phyloP scores from a whole-genome alignment of 2,113 vertebrate species.

The Trichechus manatus region DNA sequence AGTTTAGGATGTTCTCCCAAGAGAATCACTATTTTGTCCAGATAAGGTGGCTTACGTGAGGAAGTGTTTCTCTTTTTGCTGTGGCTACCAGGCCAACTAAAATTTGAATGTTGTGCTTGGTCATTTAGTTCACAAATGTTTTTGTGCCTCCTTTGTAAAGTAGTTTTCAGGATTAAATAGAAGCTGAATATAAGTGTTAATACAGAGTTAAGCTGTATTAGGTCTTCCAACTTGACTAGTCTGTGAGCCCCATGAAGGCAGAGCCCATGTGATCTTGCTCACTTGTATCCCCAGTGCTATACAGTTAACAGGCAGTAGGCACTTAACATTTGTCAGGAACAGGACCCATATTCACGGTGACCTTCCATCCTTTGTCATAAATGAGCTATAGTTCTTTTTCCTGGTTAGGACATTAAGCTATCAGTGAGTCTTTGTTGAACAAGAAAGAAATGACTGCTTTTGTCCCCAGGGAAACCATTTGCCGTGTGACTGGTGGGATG shows the following conservation, averaged over 20 bases:
- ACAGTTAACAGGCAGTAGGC: neutral
- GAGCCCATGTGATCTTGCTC: neutral
- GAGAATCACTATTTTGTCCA: neutral
- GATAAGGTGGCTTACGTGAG: neutral
- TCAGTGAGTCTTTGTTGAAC: neutral
- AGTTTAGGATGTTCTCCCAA: neutral
- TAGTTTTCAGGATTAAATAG: neutral
- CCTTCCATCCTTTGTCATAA: neutral
- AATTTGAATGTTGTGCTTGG: neutral
- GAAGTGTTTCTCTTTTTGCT: neutral
- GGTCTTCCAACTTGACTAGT: neutral
- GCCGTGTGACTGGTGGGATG: slow-evolving; percentile 98
- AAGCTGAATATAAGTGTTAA: neutral
- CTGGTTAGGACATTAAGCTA: neutral
- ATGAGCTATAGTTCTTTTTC: neutral
- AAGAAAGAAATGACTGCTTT: neutral
- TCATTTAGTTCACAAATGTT: no score
- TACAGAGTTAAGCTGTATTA: neutral
- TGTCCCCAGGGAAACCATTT: slow-evolving; percentile 95
- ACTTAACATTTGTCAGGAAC: neutral
- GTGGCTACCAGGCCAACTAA: neutral
- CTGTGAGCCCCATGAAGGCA: neutral
- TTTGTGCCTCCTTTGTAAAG: neutral
- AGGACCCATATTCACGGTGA: neutral
- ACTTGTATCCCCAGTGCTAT: neutral